Evolutionary conservation across 2,113 vertebrate species (phyloP).

Genomic region (Artemisiospiza belli): DNA sequence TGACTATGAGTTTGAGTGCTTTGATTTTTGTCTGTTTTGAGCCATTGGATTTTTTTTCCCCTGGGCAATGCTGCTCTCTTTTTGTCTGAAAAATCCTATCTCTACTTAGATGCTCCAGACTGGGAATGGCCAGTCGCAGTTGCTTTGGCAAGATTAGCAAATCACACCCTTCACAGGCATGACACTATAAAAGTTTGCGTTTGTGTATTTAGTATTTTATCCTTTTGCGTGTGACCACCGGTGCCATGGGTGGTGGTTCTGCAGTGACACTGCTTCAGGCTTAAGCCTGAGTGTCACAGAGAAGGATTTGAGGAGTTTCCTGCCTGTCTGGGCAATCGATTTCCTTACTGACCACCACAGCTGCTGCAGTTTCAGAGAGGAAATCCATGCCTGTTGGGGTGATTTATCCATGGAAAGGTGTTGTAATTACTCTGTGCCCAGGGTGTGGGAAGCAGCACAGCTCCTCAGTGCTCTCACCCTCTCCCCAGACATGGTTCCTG

Average conservation of each 20-base stretch:
- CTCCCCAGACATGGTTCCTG: not conserved
- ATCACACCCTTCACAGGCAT: not conserved
- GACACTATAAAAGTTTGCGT: not conserved
- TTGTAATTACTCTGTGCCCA: not conserved
- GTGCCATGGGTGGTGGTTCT: not conserved
- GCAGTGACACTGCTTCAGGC: not conserved
- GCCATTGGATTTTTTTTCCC: rapidly evolving
- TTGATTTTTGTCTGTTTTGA: not conserved
- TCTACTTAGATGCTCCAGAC: not conserved
- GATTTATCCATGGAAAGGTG: not conserved
- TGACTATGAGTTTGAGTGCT: not conserved
- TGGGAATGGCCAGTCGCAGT: not conserved
- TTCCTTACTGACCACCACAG: not conserved
- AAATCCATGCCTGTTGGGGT: not conserved
- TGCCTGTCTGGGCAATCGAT: not conserved
- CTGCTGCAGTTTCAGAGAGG: not conserved
- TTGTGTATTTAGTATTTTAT: not conserved
- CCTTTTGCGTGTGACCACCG: not conserved
- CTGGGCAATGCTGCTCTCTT: not conserved
- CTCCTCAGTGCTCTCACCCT: not conserved
- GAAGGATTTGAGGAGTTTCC: not conserved
- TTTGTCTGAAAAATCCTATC: not conserved
- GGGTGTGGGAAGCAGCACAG: not conserved
- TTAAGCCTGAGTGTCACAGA: not conserved
- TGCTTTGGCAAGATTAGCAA: not conserved